These are phyloP conservation scores for Achlya flavicornis DNA, from an alignment of 2,888 invertebrate genomes.

Conservation along the genomic window DNA sequence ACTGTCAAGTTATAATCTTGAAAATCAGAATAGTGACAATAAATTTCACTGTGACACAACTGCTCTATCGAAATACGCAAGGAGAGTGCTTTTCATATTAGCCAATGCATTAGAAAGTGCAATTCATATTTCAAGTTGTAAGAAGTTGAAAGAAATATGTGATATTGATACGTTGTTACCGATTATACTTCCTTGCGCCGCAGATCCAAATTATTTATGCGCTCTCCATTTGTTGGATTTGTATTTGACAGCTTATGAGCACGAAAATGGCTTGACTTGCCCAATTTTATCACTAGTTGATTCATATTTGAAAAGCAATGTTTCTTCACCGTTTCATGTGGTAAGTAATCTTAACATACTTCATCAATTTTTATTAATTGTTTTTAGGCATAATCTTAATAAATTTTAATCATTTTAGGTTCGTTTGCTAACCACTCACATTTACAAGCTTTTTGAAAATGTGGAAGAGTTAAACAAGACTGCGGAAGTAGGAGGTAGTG, in stretches of 20 bases:
- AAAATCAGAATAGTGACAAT: slow-evolving; percentile 51
- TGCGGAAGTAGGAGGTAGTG: slow-evolving; percentile 51
- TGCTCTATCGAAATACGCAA: slow-evolving; percentile 56
- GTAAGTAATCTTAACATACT: slow-evolving; percentile 66
- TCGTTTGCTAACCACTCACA: slow-evolving; percentile 88
- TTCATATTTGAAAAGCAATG: slow-evolving; percentile 82
- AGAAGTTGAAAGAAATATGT: slow-evolving; percentile 74
- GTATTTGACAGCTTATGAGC: slow-evolving; percentile 77
- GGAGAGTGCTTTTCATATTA: slow-evolving; percentile 82
- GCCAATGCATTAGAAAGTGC: slow-evolving; percentile 84
- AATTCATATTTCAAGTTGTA: slow-evolving; percentile 81
- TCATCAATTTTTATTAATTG: not conserved
- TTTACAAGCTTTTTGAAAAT: slow-evolving; percentile 87
- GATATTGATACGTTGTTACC: slow-evolving; percentile 70
- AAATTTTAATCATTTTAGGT: slow-evolving; percentile 70
- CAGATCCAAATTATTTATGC: slow-evolving; percentile 71
- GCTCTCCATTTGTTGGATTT: slow-evolving; percentile 83
- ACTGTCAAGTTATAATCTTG: slow-evolving; percentile 60
- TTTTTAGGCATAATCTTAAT: not conserved
- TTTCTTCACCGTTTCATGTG: slow-evolving; percentile 87
- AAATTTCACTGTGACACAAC: slow-evolving; percentile 63
- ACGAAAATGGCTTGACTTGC: slow-evolving; percentile 70
- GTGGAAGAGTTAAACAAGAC: slow-evolving; percentile 76
- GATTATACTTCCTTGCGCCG: slow-evolving; percentile 70
- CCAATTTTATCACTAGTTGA: slow-evolving; percentile 76